Base-by-base conservation (phyloP, 2,888 invertebrate genomes). In the Rutpela maculata region DNA sequence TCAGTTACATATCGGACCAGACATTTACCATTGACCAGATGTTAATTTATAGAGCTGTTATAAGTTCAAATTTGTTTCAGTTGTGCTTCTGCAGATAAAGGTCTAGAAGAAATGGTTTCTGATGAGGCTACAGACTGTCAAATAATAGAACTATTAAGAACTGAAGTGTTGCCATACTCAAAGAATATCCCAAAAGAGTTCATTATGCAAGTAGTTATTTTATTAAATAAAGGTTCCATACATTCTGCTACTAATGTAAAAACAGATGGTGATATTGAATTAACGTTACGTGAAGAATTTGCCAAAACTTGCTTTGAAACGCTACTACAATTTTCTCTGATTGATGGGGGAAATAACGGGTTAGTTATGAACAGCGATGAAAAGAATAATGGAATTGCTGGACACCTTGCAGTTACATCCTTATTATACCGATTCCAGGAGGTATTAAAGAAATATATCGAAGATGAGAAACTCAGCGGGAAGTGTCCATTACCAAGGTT, bases 231-330 rank as follows among this genome's bases (percentile, higher is more conserved):
- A 86, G 97, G 97, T 17, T 96, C 97, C 43, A 95, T 97, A 85
- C 95, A 95, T 90, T 95, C 95, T 17, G 94, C 94, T 0, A 92
- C 93, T 11, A 92, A 92, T 78, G 90, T 92, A 22, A 93, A 92
- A 89, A 92, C 92, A 92, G 95, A 95, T 86, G 95, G 94, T 82
- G 97, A 96, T 87, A 93, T 94, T 77, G 96, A 96, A 86, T 90
- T 94, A 79, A 95, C 96, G 78, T 92, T 98, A 81, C 91, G 98
- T 18, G 98, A 99, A 90, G 98, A 98, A 88, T 98, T 99, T 90
- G 98, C 99, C 62, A 96, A 98, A 87, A 96, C 96, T 0, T 99
- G 99, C 88, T 99, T 99, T 88, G 98, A 99, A 90, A 98, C 98
- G 0, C 91, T 99, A 26, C 91, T 99, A 63, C 98, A 98, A 90